Evolutionary conservation across 2,797 vertebrate species (phyloP), one percentile per base, ranked within the genome.

Genomic region (Uromys caudimaculatus): DNA sequence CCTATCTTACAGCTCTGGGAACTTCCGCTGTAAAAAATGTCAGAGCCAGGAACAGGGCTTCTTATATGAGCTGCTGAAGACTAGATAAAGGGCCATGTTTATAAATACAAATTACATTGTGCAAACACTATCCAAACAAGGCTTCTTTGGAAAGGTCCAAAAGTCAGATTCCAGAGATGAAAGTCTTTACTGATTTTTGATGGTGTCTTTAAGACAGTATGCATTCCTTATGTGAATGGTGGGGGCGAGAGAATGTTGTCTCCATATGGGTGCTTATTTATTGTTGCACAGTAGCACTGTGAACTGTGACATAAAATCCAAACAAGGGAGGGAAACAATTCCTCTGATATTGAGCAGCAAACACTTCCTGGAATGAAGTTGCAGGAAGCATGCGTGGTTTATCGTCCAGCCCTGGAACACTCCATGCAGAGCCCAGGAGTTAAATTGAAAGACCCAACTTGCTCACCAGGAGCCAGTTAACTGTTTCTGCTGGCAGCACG

Each of bases 301-400:
- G 76, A 73, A 95, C 54, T 90, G 38, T 76, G 85, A 96, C 90
- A 77, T 87, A 92, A 93, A 89, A 60, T 23, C 38, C 56, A 1
- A 54, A 94, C 64, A n/a, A 95, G 32, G 54, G 44, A 78, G 17
- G 21, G 56, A 93, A 92, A 27, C 83, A 47, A 89, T 29, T 44
- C 88, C 64, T 96, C 84, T 96, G 96, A 93, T 91, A 93, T 87
- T 92, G 93, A 79, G 90, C 94, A 87, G 90, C 89, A 90, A 95
- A 83, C 58, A 84, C 23, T 96, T 97, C 93, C 92, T 96, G 93
- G 64, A 88, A 62, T 41, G 64, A 44, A 83, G 35, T n/a, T 95
- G 23, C 62, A 76, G 58, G 97, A 97, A 89, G 81, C 93, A 90
- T 3, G 47, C 5, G 9, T 90, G 44, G 85, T 95, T 93, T 95